A percentile compares a stretch with the other conserved stretches of the same genome.
Conservation (phyloP, 2,888 invertebrate genomes). For the Drosophila cognata region DNA sequence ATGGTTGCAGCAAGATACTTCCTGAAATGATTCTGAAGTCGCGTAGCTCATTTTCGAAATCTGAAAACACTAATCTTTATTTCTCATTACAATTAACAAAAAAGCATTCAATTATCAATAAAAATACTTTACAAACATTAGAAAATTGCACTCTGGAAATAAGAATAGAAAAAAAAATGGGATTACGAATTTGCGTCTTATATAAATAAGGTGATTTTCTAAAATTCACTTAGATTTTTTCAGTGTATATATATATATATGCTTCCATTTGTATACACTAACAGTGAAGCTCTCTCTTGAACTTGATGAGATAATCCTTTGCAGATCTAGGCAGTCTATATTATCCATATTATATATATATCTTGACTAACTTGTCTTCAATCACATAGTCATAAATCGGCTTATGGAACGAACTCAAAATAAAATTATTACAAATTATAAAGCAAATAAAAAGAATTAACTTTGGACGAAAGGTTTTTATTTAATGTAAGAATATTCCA, state of each 20-base stretch:
- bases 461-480: background rate
- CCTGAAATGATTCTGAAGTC: background rate
- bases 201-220: background rate
- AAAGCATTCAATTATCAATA: background rate
- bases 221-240: background rate
- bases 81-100: background rate
- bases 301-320: too few relatives aligned
- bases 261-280: background rate
- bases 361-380: too few relatives aligned
- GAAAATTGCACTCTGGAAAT: background rate
- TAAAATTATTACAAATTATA: background rate
- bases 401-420: background rate
- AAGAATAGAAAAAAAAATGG: background rate
- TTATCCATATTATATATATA: too few relatives aligned
- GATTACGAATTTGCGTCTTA: background rate
- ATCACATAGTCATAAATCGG: background rate
- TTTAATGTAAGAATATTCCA: background rate
- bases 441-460: background rate
- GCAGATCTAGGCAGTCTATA: too few relatives aligned
- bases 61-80: background rate
- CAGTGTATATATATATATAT: background rate
- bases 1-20: too few relatives aligned
- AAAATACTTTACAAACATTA: too few relatives aligned
- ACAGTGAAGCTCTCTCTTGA: background rate
- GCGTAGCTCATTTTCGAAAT: accelerated